Evolutionary conservation across 2,888 invertebrate genomes (phyloP), one percentile per base, ranked within the genome.

Genomic region (Drosophila kokeensis): DNA sequence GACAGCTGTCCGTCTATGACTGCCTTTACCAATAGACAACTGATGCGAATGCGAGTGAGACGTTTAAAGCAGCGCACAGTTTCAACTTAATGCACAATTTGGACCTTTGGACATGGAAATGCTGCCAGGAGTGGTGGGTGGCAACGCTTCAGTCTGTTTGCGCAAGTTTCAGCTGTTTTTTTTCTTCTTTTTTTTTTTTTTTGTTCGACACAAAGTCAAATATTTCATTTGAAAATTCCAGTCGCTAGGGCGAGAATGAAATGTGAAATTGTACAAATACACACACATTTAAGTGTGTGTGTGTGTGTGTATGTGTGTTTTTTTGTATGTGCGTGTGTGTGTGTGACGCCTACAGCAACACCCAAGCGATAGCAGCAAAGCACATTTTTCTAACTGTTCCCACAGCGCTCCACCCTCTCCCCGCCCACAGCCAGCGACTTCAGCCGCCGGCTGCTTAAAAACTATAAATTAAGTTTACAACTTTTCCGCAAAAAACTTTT

Each of bases 161-260:
- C 65, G 66, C 62, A 83, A 89, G 77, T 87, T 87, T 83, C 70
- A 81, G 87, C 87, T 87, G 82, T 13, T n/a, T 40, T 8, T 38
- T 45, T 40, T 8, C 18, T 45, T 45, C 4, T 4, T 13, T 3
- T 13, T 45, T 4, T 45, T 21, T 45, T 8, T 45, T 21, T 84
- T 84, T 87, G 83, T 81, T 87, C 78, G 83, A 83, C 83, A 84
- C 78, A 89, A 85, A 85, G 84, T 89, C 87, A 85, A 89, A 85
- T 89, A 85, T 89, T 85, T 85, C 84, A 85, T 89, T 85, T 89
- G 82, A 82, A 84, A 84, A 89, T 85, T 89, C 90, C 89, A 70
- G 73, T 85, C 74, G 76, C 76, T 69, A 74, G 79, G 89, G 82
- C 89, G 85, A 79, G 90, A 89, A 85, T 89, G 84, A 87, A 84